Evolutionary conservation across 1,140 invertebrate genomes (phyloP).

Genomic region (Glomeris maerens): DNA sequence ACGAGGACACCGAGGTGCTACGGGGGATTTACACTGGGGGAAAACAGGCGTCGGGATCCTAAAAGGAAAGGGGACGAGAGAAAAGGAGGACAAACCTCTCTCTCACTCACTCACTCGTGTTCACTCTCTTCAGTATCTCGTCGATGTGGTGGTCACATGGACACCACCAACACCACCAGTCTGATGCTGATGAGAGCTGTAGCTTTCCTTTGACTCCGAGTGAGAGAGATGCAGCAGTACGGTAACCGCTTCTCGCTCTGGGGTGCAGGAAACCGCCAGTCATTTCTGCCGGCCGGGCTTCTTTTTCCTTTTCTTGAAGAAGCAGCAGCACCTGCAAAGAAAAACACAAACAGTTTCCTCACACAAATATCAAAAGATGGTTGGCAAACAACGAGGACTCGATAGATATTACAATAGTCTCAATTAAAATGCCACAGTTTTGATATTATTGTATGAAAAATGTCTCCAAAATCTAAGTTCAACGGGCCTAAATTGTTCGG

Average conservation of each 20-base stretch:
- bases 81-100: no score
- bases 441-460: neutral
- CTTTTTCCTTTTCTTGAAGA: slow-evolving; percentile 94
- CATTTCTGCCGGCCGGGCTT: slow-evolving; percentile 48
- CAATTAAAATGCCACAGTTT: neutral
- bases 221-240: slow-evolving; percentile 48
- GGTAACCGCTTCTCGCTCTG: slow-evolving; percentile 49
- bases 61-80: no score
- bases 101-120: slow-evolving; percentile 10
- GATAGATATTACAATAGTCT: neutral
- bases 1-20: no score
- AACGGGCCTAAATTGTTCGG: neutral
- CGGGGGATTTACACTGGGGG: no score
- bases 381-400: neutral
- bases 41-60: no score
- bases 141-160: slow-evolving; percentile 14
- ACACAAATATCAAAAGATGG: neutral
- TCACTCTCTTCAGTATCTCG: slow-evolving; percentile 12
- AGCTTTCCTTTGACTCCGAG: slow-evolving; percentile 48
- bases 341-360: slow-evolving; percentile 22
- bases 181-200: slow-evolving; percentile 20
- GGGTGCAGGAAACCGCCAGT: slow-evolving; percentile 31
- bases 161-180: slow-evolving; percentile 9
- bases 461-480: neutral
- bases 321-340: slow-evolving; percentile 80